Percentiles rank a stretch among this genome's conserved stretches.
Conservation (phyloP, 2,888 invertebrate genomes). For the Oligia latruncula region DNA sequence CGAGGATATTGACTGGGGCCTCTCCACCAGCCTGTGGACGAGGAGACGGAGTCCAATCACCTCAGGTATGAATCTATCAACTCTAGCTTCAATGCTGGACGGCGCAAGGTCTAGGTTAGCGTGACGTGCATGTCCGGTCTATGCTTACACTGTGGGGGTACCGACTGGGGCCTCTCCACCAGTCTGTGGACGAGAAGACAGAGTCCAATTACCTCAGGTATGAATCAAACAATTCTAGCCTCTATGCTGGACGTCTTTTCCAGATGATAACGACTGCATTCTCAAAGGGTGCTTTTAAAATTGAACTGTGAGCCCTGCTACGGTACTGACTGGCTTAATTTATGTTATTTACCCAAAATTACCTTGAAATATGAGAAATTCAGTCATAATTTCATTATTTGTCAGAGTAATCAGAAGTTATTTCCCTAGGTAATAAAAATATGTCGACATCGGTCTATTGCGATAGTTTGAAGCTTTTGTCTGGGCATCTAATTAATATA, state of each 20-base stretch:
- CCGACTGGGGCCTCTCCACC: conserved; percentile 96
- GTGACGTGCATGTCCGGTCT: conserved; percentile 92
- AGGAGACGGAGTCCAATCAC: conserved; percentile 98
- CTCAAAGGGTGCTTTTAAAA: background rate
- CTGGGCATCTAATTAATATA: background rate
- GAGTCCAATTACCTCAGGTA: conserved; percentile 94
- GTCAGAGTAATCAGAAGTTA: background rate
- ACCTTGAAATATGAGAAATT: background rate
- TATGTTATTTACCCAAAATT: background rate
- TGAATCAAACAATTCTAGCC: background rate
- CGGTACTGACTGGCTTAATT: background rate
- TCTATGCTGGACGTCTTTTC: background rate
- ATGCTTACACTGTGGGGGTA: conserved; percentile 95
- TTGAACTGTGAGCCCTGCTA: background rate
- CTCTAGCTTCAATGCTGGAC: background rate
- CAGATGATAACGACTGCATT: background rate
- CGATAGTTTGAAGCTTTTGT: background rate
- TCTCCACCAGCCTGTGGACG: conserved; percentile 96
- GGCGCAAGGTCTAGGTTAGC: background rate
- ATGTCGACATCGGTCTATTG: background rate
- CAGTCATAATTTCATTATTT: background rate
- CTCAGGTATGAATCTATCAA: conserved; percentile 89
- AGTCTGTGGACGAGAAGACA: conserved; percentile 98
- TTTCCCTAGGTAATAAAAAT: background rate
- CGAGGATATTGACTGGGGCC: conserved; percentile 93